phyloP scores from a whole-genome alignment of 2,797 vertebrate species.

The Podargus strigoides region DNA sequence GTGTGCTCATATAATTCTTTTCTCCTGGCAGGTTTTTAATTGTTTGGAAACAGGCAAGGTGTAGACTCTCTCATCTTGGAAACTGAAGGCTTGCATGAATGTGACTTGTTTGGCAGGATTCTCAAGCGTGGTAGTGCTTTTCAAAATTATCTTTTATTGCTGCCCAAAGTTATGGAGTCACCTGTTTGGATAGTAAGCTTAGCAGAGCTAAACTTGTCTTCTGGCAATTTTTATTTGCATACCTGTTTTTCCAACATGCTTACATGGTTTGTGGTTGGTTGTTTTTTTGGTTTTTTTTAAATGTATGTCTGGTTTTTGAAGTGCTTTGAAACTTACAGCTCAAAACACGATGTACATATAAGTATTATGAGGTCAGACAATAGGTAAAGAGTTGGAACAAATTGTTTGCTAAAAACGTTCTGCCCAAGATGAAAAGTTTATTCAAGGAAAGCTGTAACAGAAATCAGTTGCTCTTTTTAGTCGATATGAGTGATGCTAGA shows the following conservation, averaged over 20 bases:
- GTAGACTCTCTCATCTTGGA: neutral
- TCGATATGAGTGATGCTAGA: neutral
- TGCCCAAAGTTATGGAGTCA: neutral
- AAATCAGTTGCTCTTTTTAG: neutral
- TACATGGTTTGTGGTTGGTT: neutral
- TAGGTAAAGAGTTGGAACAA: neutral
- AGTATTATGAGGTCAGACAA: neutral
- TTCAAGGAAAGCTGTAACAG: neutral
- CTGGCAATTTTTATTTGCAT: neutral
- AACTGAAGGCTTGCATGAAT: neutral
- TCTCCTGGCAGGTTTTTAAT: neutral
- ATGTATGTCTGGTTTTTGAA: neutral
- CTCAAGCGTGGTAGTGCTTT: neutral
- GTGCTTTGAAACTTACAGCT: neutral
- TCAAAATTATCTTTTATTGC: neutral
- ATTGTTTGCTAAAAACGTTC: neutral
- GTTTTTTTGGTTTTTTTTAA: neutral
- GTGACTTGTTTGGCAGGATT: neutral
- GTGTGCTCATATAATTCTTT: neutral
- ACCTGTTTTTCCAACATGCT: neutral
- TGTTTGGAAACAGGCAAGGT: neutral
- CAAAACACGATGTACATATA: neutral
- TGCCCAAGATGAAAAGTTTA: neutral
- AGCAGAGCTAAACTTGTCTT: neutral
- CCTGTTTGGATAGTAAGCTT: neutral